Percentiles rank a stretch among this genome's conserved stretches.
Evolutionary conservation across 64 coral and sea anemone species (phyloP).

Genomic region (Stichodactyla mertensii): DNA sequence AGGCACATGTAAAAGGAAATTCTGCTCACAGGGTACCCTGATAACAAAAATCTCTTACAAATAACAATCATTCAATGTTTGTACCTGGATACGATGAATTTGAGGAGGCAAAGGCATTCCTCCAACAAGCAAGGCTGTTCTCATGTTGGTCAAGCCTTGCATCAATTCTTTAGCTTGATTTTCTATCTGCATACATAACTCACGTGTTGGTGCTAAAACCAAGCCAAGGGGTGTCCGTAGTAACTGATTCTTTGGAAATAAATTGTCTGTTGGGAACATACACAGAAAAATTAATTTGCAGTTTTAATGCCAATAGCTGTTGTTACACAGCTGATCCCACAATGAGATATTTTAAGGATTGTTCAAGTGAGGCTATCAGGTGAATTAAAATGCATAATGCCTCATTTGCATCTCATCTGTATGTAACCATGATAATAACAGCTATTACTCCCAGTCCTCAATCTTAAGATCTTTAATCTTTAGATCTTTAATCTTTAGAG

Average conservation of each 20-base stretch:
- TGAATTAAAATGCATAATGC: no score
- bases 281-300: background rate
- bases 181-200: slow-evolving; percentile 98
- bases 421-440: no score
- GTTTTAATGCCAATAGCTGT: background rate
- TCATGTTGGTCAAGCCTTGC: slow-evolving; percentile 78
- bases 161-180: slow-evolving; percentile 87
- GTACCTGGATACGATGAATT: slow-evolving; percentile 53
- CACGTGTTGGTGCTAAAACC: slow-evolving; percentile 86
- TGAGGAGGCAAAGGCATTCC: slow-evolving; percentile 87
- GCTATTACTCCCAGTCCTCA: no score
- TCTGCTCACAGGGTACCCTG: no score
- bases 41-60: no score
- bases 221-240: slow-evolving; percentile 23
- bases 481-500: no score
- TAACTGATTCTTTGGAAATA: background rate
- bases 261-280: background rate
- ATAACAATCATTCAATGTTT: background rate
- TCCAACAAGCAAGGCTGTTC: slow-evolving; percentile 84
- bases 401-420: no score
- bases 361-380: no score
- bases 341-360: no score
- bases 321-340: no score
- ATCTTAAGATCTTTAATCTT: no score
- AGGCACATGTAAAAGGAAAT: no score